phyloP scores from a whole-genome alignment of 2,113 vertebrate genomes.

The Aegithalos caudatus region DNA sequence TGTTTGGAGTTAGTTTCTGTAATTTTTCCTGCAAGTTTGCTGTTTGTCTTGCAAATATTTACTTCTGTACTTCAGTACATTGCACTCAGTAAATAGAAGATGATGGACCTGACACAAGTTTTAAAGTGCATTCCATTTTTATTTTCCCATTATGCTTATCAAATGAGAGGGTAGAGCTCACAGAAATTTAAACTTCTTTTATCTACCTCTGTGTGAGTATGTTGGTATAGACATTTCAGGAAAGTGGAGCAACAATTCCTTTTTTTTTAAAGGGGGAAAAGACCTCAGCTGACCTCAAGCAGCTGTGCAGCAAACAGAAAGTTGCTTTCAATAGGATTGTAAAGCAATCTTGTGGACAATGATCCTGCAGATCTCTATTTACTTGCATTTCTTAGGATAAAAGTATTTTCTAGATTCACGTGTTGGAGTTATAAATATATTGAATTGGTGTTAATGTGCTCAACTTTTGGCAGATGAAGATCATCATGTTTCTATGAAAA shows the following conservation, averaged over 20 bases:
- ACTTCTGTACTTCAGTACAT: neutral
- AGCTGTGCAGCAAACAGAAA: neutral
- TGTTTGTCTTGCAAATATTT: neutral
- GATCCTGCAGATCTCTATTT: neutral
- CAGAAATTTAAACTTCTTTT: neutral
- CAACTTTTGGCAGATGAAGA: conserved; percentile 27
- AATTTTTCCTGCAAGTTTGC: neutral
- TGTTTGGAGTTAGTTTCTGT: neutral
- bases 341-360: neutral
- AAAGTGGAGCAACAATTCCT: neutral
- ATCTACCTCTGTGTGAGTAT: neutral
- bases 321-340: neutral
- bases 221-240: neutral
- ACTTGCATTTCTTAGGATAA: neutral
- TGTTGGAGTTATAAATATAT: conserved; percentile 9
- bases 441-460: neutral
- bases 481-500: conserved; percentile 31
- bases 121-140: neutral
- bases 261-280: neutral
- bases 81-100: neutral
- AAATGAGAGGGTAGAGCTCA: neutral
- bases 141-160: neutral
- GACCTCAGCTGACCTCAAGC: neutral
- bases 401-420: neutral
- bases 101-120: neutral